These are phyloP conservation scores for Drosophila meridionalis DNA, from an alignment of 2,888 invertebrate species.

Conservation along the genomic window DNA sequence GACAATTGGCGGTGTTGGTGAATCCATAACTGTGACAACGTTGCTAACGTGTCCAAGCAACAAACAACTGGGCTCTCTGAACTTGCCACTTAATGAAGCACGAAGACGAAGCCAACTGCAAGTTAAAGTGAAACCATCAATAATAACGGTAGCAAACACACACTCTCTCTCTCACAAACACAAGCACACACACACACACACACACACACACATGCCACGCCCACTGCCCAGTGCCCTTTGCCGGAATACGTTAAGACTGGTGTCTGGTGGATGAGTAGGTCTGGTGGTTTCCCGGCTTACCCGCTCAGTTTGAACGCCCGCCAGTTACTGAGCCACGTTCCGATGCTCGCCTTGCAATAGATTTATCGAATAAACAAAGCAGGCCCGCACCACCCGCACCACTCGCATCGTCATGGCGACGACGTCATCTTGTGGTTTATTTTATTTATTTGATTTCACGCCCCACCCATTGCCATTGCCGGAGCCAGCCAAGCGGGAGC, in stretches of 20 bases:
- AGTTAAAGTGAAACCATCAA: conserved; percentile 78
- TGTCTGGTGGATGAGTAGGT: conserved; percentile 2
- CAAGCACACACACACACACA: not conserved
- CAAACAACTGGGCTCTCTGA: conserved; percentile 52
- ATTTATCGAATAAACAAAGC: conserved; percentile 78
- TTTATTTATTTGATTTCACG: conserved; percentile 75
- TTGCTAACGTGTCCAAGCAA: conserved; percentile 58
- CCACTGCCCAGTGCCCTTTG: conserved; percentile 10
- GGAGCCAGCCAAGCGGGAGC: conserved; percentile 36
- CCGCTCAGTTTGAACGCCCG: conserved; percentile 69
- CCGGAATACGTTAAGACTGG: conserved; percentile 1
- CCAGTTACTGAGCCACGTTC: conserved; percentile 66
- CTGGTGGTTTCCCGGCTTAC: conserved; percentile 50
- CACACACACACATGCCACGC: conserved; percentile 21
- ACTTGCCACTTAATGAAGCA: conserved; percentile 64
- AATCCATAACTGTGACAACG: conserved; percentile 82
- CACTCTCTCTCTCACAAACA: not conserved
- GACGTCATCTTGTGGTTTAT: conserved; percentile 78
- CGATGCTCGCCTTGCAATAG: conserved; percentile 64
- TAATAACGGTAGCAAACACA: conserved; percentile 55
- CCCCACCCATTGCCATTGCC: conserved; percentile 46
- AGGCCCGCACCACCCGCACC: conserved; percentile 29
- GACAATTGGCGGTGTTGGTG: conserved; percentile 84
- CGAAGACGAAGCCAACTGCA: conserved; percentile 61
- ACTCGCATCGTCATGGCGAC: conserved; percentile 69